A percentile compares a stretch with the other conserved stretches of the same genome.
Conservation (phyloP, 2,113 vertebrate species). For the Irena cyanogastra region DNA sequence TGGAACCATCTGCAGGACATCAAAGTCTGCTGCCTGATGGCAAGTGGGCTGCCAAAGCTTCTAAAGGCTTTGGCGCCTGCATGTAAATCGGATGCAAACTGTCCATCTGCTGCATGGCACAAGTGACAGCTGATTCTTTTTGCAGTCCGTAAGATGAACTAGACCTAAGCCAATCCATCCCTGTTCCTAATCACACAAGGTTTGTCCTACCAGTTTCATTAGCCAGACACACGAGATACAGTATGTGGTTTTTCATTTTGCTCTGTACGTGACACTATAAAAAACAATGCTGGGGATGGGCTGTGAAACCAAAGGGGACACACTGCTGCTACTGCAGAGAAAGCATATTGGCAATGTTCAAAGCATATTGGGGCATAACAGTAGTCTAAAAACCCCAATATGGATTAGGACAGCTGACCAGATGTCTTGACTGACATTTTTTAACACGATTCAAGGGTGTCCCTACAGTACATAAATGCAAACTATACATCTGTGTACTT, state of each 20-base stretch:
- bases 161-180: conserved; percentile 78
- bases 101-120: conserved; percentile 85
- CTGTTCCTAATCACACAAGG: conserved; percentile 77
- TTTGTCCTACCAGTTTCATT: conserved; percentile 77
- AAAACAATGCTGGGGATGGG: conserved; percentile 70
- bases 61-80: conserved; percentile 82
- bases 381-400: conserved; percentile 81
- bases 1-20: conserved; percentile 81
- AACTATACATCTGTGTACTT: conserved; percentile 76
- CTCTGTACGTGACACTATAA: conserved; percentile 72
- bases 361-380: conserved; percentile 84
- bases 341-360: conserved; percentile 83
- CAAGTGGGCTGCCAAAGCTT: conserved; percentile 80
- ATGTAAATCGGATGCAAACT: conserved; percentile 83
- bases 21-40: conserved; percentile 81
- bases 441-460: conserved; percentile 75
- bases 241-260: conserved; percentile 75
- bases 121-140: conserved; percentile 83
- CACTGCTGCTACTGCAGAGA: conserved; percentile 77
- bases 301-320: conserved; percentile 76
- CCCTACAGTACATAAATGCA: conserved; percentile 75
- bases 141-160: conserved; percentile 81
- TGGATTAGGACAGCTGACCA: conserved; percentile 82
- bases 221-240: conserved; percentile 78
- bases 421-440: conserved; percentile 84